These are phyloP conservation scores for Acarapis woodi DNA, from an alignment of 1,140 invertebrate species.

Conservation along the genomic window DNA sequence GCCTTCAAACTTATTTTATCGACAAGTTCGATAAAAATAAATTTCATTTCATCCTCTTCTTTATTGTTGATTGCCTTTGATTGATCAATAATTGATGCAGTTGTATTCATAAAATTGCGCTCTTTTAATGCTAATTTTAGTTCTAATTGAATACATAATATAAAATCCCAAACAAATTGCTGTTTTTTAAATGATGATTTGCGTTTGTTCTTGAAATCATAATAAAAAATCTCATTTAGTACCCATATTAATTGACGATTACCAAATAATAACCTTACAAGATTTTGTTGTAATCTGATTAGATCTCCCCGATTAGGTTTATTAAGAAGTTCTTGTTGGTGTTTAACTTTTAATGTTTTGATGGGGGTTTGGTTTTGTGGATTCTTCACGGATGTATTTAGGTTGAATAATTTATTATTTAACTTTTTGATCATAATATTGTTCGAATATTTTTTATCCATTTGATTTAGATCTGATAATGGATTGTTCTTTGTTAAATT, in stretches of 20 bases:
- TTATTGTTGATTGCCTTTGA: constrained; percentile 10
- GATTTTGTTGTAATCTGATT: too few species aligned
- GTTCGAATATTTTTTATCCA: too few species aligned
- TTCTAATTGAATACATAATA: constrained; percentile 8
- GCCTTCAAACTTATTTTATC: constrained; percentile 35
- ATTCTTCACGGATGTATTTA: background rate
- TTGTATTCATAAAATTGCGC: background rate
- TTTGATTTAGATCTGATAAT: too few species aligned
- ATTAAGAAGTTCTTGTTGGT: too few species aligned
- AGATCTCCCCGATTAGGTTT: too few species aligned
- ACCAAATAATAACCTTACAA: constrained; percentile 5
- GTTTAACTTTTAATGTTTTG: background rate
- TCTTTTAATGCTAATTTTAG: constrained; percentile 7
- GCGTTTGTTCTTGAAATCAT: constrained; percentile 37
- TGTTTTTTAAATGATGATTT: constrained; percentile 8
- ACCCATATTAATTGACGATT: constrained; percentile 8
- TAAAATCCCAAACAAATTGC: constrained; percentile 8
- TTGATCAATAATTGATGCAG: background rate
- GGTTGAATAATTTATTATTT: background rate
- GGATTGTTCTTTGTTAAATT: too few species aligned
- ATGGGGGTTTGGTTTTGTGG: background rate
- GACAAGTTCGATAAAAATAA: constrained; percentile 20
- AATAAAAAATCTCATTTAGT: constrained; percentile 72
- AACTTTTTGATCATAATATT: too few species aligned
- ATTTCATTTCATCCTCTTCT: constrained; percentile 11